Evolutionary conservation across 2,888 invertebrate species (phyloP), one percentile per base, ranked within the genome.

Genomic region (Callinectes sapidus): DNA sequence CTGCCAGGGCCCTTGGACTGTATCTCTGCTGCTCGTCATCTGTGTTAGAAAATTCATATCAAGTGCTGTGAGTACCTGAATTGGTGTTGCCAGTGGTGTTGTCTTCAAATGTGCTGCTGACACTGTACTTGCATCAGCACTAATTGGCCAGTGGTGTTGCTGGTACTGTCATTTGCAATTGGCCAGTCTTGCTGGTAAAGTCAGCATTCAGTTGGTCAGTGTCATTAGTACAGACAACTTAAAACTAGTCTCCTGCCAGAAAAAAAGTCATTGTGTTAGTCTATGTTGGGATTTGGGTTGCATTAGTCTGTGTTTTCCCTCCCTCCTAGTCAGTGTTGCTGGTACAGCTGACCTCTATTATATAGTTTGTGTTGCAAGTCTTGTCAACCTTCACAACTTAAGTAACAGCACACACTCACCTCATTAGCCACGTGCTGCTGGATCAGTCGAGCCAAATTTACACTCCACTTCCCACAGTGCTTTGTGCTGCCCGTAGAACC

Each of bases 281-380:
- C 81, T 81, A 35, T 81, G 81, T 81, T 81, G 81, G 81, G 81
- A 81, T 81, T 35, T 35, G 32, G 35, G 81, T 35, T 81, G 35
- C 35, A 81, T 89, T 89, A 89, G 89, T 89, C 89, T 89, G 89
- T 89, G 89, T 89, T 89, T n/a, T 89, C 89, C 42, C 81, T 71
- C 89, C 23, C 81, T 81, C 81, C 61, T 89, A 89, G 89, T 89
- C 89, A 89, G 35, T 89, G 89, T 89, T 89, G 89, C 89, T 89
- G 89, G 89, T 89, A 89, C 89, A 89, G 89, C 89, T 89, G 89
- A 89, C 71, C 71, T 61, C 89, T 55, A 89, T 54, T 55, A 28
- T 18, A 61, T 55, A 71, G 89, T 89, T 89, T 89, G 89, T 89
- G 89, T 89, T 89, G 71, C 66, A 88, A 54, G 89, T 89, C 35